Evolutionary conservation across 1,140 invertebrate species (phyloP), one percentile per base, ranked within the genome.

Genomic region (Aethina tumida): DNA sequence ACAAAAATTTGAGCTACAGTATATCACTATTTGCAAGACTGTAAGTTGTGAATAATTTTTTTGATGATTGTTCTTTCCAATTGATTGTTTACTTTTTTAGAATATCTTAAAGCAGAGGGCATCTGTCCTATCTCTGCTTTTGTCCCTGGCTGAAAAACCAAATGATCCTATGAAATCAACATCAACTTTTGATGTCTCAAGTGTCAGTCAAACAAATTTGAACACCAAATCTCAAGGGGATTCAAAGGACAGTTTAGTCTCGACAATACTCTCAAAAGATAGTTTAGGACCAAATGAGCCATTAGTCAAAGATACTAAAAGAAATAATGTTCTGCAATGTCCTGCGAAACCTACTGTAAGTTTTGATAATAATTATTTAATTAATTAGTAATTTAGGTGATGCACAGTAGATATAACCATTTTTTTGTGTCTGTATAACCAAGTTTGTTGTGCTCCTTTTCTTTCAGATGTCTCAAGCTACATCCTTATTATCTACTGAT

Each of bases 1-100:
- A 4, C 48, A 56, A 25, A 48, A 47, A 15, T 62, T 60, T 44
- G 56, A 60, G 42, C 28, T 55, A 17, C 24, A 58, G 8, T 60
- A 60, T 38, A 36, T 41, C 8, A 56, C 39, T 27, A 36, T 62
- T 9, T 45, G 47, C 16, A 57, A 60, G 48, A 53, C 53, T n/a
- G 57, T 59, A 51, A 47, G 36, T 39, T 26, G 8, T 20, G 26
- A 19, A 30, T 31, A 39, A 9, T 33, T 39, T 7, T 13, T 30
- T 18, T 22, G 27, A 29, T 12, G 22, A 25, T 30, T 21, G 22
- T 4, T 13, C 18, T 25, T n/a, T n/a, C 7, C 15, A 33, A 27
- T 21, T 37, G 37, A 19, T 39, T 17, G 8, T 40, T 18, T 30
- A 10, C 10, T 10, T 37, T 32, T 41, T 16, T 13, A 43, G 35